These are phyloP conservation scores for Bradypodion ventrale DNA, from an alignment of 2,797 vertebrate species.

Conservation along the genomic window DNA sequence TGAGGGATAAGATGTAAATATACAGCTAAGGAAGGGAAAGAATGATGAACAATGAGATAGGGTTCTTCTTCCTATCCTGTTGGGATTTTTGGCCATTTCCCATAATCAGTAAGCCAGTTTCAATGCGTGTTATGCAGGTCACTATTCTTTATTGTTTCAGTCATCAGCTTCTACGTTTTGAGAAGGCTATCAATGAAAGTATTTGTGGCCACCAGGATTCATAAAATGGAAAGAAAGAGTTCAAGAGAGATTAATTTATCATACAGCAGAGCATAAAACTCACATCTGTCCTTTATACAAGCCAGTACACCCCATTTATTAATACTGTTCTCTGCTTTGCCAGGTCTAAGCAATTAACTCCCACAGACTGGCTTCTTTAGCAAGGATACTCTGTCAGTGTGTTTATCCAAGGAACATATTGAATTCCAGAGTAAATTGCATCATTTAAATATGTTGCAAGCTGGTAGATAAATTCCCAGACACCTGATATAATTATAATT, in stretches of 20 bases:
- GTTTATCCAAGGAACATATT: slow-evolving; percentile 66
- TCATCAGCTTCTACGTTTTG: background rate
- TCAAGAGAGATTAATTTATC: slow-evolving; percentile 71
- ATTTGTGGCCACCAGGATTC: slow-evolving; percentile 57
- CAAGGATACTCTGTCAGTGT: slow-evolving; percentile 55
- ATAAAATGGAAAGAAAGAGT: slow-evolving; percentile 64
- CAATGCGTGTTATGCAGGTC: background rate
- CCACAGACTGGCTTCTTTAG: slow-evolving; percentile 66
- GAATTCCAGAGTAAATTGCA: slow-evolving; percentile 56
- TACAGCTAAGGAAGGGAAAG: background rate
- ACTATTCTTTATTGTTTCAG: background rate
- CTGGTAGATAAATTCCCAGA: slow-evolving; percentile 42
- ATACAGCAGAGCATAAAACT: slow-evolving; percentile 77
- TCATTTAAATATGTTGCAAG: slow-evolving; percentile 46
- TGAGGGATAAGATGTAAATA: background rate
- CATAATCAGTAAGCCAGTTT: background rate
- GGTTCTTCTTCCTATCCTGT: background rate
- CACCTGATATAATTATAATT: slow-evolving; percentile 57
- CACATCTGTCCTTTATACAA: slow-evolving; percentile 81
- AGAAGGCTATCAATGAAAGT: slow-evolving; percentile 53
- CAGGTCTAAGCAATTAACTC: slow-evolving; percentile 76
- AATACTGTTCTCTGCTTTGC: slow-evolving; percentile 72
- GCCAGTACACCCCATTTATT: slow-evolving; percentile 80
- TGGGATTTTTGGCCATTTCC: background rate
- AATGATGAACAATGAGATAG: background rate